Evolutionary conservation across 2,888 invertebrate species (phyloP), one percentile per base, ranked within the genome.

Genomic region (Ectemnius cavifrons): DNA sequence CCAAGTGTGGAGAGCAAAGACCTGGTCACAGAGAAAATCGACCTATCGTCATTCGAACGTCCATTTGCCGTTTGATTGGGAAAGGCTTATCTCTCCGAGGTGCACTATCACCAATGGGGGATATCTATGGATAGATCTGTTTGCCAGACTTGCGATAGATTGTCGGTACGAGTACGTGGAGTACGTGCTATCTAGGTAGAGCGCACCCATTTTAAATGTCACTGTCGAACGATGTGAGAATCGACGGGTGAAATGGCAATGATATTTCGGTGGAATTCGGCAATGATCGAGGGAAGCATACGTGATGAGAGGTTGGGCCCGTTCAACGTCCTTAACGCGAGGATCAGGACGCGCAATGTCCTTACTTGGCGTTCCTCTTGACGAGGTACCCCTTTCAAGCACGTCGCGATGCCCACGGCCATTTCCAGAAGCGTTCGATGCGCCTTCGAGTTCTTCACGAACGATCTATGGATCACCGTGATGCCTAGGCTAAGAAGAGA

Each of bases 291-390:
- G 37, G 37, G 37, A 4, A 37, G 37, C 37, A 37, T 37, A 4
- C 37, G 37, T 37, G 37, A 37, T 37, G 37, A 37, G 37, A 6
- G 0, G 37, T 11, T 8, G 37, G 37, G 37, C 37, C 5, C 62
- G 56, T 70, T 62, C 28, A 28, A 64, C 28, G 59, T 73, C 27
- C 62, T 72, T 59, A 52, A 60, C 11, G 18, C 23, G 45, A 47
- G 23, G 56, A 69, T 18, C 61, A 64, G 52, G 46, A 37, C 61
- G 67, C 57, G 66, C 58, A 63, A 69, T 67, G 56, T 74, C 61
- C 65, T 69, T 73, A 71, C 73, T 77, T 64, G 64, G 63, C 16
- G 56, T 37, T 37, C 37, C 37, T 61, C 16, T 16, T n/a, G 27
- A 6, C 28, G 45, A n/a, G 37, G 52, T 49, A 18, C 46, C 18